Evolutionary conservation across 2,113 vertebrate genomes (phyloP), one percentile per base, ranked within the genome.

Genomic region (Gymnorhina tibicen): DNA sequence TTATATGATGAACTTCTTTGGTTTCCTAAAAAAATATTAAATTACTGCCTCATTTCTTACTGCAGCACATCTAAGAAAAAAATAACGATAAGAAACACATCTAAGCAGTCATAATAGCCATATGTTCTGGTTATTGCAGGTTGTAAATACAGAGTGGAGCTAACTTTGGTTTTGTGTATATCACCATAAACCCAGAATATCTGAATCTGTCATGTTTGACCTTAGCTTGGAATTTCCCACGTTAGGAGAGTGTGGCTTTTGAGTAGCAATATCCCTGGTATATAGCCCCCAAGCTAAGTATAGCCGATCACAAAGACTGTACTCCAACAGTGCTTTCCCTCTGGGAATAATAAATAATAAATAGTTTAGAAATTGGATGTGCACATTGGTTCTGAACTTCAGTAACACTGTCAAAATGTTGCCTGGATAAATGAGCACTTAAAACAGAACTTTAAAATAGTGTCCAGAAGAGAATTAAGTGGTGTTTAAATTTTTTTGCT

Each of bases 261-360:
- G 27, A 16, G 26, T 18, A 82, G 53, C n/a, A 49, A 68, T 23
- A 33, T 8, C 46, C 24, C 37, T 9, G 13, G 35, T 64, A 81
- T 67, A 91, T 81, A 92, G 52, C 10, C 30, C 37, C 47, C 67
- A 79, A 82, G 66, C 63, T 69, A 75, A 14, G 16, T 23, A 56
- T 35, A 52, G n/a, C 18, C 52, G 85, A 74, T 21, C 47, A 81
- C n/a, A 70, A 80, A 80, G 19, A 74, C 33, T 77, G 17, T 62
- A 50, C 4, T 55, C 30, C 35, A 84, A 16, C 19, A 70, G n/a
- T 32, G 16, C 13, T 63, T 78, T 93, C 39, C 59, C 55, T 87
- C 62, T 63, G 66, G 44, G 58, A 95, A 91, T 64, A 91, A 89
- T 76, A 91, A 92, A 83, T 94, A 91, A 83, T 39, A 80, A 91